Conservation (phyloP, 30 jellyfish, hydroid and myxozoan species). For the Cassiopea andromeda region DNA sequence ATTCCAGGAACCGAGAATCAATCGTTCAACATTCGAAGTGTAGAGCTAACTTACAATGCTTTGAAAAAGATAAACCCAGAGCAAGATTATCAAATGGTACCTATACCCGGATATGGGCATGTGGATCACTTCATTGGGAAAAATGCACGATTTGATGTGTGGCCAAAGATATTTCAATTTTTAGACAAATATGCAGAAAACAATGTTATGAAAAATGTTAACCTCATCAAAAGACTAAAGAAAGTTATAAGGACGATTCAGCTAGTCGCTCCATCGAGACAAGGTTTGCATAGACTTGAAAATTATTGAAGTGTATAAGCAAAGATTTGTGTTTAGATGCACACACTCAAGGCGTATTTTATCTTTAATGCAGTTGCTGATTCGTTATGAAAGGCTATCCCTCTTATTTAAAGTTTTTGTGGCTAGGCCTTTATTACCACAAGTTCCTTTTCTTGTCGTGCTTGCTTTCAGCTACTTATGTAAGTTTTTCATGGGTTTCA, state of each 20-base stretch:
- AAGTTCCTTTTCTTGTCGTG: too few species aligned
- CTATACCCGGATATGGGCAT: slow-evolving; percentile 82
- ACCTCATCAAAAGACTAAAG: slow-evolving; percentile 22
- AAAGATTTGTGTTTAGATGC: too few species aligned
- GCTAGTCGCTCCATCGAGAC: slow-evolving; percentile 14
- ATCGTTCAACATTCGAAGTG: slow-evolving; percentile 43
- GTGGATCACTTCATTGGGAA: slow-evolving; percentile 82
- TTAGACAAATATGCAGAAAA: slow-evolving; percentile 74
- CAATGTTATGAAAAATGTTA: slow-evolving; percentile 11
- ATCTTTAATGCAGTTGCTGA: too few species aligned
- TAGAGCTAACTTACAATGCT: slow-evolving; percentile 14
- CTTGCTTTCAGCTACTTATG: too few species aligned
- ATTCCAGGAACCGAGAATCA: slow-evolving; percentile 59
- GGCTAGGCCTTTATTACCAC: too few species aligned
- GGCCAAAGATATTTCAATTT: slow-evolving; percentile 58
- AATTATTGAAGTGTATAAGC: too few species aligned
- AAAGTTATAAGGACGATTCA: slow-evolving; percentile 5
- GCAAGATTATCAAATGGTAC: slow-evolving; percentile 48
- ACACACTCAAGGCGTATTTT: too few species aligned
- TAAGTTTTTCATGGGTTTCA: too few species aligned
- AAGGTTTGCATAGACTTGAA: slow-evolving; percentile 16
- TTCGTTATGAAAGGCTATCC: too few species aligned
- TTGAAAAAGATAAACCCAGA: slow-evolving; percentile 55
- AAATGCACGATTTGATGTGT: slow-evolving; percentile 72
- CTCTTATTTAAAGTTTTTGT: too few species aligned